These are phyloP conservation scores for Microhierax caerulescens DNA, from an alignment of 2,797 vertebrate species.

Conservation along the genomic window DNA sequence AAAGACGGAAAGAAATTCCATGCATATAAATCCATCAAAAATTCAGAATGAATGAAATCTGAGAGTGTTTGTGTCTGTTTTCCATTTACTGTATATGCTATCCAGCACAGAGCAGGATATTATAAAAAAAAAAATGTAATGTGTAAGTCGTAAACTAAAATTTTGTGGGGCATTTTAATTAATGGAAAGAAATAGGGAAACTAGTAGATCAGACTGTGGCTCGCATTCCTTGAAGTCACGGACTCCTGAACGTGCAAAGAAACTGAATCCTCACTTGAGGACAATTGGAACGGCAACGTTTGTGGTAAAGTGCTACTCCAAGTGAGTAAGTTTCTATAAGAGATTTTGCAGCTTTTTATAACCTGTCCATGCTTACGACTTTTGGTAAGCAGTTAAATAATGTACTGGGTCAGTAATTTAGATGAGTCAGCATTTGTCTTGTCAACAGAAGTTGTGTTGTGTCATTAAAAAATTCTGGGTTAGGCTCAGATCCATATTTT, in stretches of 20 bases:
- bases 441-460: neutral
- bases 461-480: neutral
- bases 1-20: neutral
- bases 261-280: neutral
- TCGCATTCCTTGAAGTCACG: neutral
- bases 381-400: neutral
- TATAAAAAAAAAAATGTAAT: neutral
- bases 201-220: neutral
- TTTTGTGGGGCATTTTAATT: neutral
- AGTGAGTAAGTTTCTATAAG: neutral
- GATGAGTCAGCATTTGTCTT: neutral
- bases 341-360: neutral
- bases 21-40: neutral
- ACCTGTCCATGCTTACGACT: neutral
- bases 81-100: neutral
- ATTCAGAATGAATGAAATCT: neutral
- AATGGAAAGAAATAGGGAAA: neutral
- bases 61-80: neutral
- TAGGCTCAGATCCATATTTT: neutral
- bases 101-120: neutral
- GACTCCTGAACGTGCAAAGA: neutral
- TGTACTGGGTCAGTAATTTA: neutral
- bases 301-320: fast-evolving
- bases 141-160: neutral
- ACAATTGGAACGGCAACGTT: fast-evolving